phyloP scores from a whole-genome alignment of 1,140 invertebrate species.

The Rhizoglyphus robini region DNA sequence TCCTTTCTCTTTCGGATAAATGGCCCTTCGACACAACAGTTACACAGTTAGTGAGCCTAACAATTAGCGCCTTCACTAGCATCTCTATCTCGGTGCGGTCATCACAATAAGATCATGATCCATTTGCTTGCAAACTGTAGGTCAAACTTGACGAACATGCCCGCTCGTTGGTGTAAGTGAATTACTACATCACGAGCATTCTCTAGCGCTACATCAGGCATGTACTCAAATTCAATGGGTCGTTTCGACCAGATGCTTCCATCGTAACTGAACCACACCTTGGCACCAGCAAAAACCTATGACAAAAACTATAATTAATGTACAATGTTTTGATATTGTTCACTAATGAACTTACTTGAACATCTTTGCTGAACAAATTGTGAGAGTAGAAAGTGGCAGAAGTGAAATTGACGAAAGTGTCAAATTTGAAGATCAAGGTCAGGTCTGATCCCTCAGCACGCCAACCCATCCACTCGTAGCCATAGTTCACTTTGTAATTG shows the following conservation, averaged over 20 bases:
- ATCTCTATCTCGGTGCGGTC: no score
- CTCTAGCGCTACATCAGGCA: constrained; percentile 70
- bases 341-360: constrained; percentile 61
- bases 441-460: constrained; percentile 10
- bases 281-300: constrained; percentile 6
- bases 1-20: no score
- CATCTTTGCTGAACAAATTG: constrained; percentile 51
- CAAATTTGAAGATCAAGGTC: constrained; percentile 72
- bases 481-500: constrained; percentile 57
- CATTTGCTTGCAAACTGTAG: constrained; percentile 64
- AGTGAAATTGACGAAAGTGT: constrained; percentile 71
- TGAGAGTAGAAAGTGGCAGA: constrained; percentile 62
- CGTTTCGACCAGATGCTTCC: constrained; percentile 1
- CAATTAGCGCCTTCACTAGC: no score
- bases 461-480: constrained; percentile 80
- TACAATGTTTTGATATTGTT: constrained; percentile 52
- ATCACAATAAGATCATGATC: constrained; percentile 82
- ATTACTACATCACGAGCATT: constrained; percentile 64
- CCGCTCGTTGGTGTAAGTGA: constrained; percentile 64
- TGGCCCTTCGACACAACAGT: no score
- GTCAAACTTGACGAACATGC: constrained; percentile 61
- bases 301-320: constrained; percentile 30
- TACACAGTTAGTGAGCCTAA: no score
- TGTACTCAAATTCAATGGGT: constrained; percentile 37
- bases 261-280: constrained; percentile 15